Conservation (phyloP, 2,888 invertebrate species). For the Thera britannica region DNA sequence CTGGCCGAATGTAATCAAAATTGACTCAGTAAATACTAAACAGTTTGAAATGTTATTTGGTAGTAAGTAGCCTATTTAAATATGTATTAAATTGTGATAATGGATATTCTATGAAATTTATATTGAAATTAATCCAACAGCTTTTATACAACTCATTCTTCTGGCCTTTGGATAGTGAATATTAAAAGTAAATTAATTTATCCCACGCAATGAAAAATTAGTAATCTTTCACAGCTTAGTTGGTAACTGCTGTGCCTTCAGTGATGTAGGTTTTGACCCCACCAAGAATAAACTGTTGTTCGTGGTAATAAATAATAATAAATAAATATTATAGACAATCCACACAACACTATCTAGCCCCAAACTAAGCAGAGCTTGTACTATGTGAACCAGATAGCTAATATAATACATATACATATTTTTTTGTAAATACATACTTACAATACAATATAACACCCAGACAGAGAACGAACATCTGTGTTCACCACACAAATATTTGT, state of each 20-base stretch:
- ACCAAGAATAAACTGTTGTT: too few species aligned
- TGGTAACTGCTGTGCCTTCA: too few species aligned
- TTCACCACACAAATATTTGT: too few species aligned
- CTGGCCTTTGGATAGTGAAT: background rate
- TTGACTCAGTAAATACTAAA: background rate
- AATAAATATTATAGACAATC: too few species aligned
- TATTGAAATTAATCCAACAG: conserved; percentile 8
- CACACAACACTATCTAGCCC: too few species aligned
- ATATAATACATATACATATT: too few species aligned
- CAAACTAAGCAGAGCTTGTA: too few species aligned
- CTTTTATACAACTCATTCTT: conserved; percentile 2
- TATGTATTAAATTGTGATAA: conserved; percentile 7
- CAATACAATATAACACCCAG: too few species aligned
- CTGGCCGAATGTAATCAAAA: background rate
- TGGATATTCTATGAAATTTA: conserved; percentile 9
- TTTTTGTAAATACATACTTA: too few species aligned
- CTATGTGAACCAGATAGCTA: too few species aligned
- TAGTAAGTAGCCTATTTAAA: conserved; percentile 11
- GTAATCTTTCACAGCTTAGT: background rate
- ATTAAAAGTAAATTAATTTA: conserved; percentile 12
- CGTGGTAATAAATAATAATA: too few species aligned
- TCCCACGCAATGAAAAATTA: background rate
- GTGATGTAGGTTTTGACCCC: background rate
- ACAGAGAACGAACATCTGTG: too few species aligned
- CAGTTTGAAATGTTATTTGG: background rate